Evolutionary conservation across 2,888 invertebrate species (phyloP).

Genomic region (Platycheirus rosarum): DNA sequence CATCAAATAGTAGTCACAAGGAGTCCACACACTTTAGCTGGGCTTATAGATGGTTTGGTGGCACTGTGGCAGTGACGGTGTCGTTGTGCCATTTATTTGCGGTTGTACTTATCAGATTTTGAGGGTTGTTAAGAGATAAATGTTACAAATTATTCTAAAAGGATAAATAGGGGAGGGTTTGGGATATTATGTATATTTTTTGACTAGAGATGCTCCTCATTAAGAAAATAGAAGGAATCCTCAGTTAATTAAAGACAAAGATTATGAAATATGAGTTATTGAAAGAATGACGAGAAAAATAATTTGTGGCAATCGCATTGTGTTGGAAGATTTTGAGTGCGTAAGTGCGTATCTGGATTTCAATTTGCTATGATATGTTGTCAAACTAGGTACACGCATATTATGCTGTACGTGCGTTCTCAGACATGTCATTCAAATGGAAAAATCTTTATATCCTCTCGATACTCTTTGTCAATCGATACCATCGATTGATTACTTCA

Average conservation of each 20-base stretch:
- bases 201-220: too few relatives aligned
- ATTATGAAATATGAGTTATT: too few relatives aligned
- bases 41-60: background rate
- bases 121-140: conserved; percentile 41
- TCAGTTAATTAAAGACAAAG: too few relatives aligned
- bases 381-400: conserved; percentile 34
- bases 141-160: conserved; percentile 37
- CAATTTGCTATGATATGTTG: conserved; percentile 11
- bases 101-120: conserved; percentile 69
- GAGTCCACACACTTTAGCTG: background rate
- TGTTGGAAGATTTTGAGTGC: too few relatives aligned
- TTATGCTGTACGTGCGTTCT: conserved; percentile 8
- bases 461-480: conserved; percentile 69
- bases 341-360: too few relatives aligned
- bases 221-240: too few relatives aligned
- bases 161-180: conserved; percentile 23
- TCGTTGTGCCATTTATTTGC: conserved; percentile 69
- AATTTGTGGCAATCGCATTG: too few relatives aligned
- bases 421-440: conserved; percentile 67
- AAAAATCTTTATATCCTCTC: conserved; percentile 75
- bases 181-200: too few relatives aligned
- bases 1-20: conserved; percentile 27
- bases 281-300: too few relatives aligned
- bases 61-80: background rate
- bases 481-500: conserved; percentile 66